These are phyloP conservation scores for Polydesmus complanatus DNA, from an alignment of 2,888 invertebrate genomes.

Conservation along the genomic window DNA sequence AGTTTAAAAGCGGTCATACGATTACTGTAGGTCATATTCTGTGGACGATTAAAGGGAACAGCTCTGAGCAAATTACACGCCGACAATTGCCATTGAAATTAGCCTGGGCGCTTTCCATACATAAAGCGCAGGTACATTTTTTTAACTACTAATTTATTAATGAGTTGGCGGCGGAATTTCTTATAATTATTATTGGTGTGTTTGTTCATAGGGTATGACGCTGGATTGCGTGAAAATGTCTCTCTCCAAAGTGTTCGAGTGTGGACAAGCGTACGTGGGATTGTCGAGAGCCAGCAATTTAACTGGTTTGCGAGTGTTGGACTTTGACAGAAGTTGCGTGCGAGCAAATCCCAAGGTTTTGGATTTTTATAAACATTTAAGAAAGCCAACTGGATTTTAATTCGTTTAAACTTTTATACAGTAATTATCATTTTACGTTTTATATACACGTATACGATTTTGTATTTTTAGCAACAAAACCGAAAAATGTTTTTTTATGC, in stretches of 20 bases:
- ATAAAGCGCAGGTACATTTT: constrained; percentile 51
- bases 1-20: constrained; percentile 47
- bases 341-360: constrained; percentile 76
- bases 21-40: constrained; percentile 60
- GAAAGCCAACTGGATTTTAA: not conserved
- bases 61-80: constrained; percentile 39
- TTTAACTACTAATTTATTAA: not conserved
- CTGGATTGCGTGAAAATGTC: constrained; percentile 93
- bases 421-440: not conserved
- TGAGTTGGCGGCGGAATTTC: not conserved
- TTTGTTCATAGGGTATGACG: constrained; percentile 42
- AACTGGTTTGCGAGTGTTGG: constrained; percentile 66
- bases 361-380: constrained; percentile 47
- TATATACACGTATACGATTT: not conserved
- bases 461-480: too few relatives aligned
- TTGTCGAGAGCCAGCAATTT: constrained; percentile 80
- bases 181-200: not conserved
- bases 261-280: constrained; percentile 93
- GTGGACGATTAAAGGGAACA: constrained; percentile 59
- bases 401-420: too few relatives aligned
- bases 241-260: constrained; percentile 77
- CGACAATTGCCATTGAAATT: constrained; percentile 74
- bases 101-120: constrained; percentile 96
- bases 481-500: too few relatives aligned
- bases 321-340: constrained; percentile 72